Percentiles rank a stretch among this genome's conserved stretches.
phyloP scores from a whole-genome alignment of 2,113 vertebrate genomes.

The Triplophysa tibetana region DNA sequence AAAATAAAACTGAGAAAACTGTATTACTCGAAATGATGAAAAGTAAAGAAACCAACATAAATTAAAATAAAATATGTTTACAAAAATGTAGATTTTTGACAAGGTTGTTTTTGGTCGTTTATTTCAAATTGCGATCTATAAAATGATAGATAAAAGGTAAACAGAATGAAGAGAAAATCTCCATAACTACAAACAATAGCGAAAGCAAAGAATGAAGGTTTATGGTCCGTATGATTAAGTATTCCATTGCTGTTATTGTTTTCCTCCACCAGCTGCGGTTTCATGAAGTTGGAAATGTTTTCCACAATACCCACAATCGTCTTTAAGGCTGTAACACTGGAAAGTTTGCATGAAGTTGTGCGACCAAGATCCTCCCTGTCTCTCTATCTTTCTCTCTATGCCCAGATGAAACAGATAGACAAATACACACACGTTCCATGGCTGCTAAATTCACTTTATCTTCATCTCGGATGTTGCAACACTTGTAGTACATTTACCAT shows the following conservation, averaged over 20 bases:
- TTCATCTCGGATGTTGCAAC: not conserved
- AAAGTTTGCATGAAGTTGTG: not conserved
- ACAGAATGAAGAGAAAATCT: not conserved
- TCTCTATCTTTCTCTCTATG: not conserved
- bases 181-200: not conserved
- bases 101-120: not conserved
- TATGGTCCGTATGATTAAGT: not conserved
- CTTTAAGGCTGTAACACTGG: not conserved
- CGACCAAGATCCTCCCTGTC: not conserved
- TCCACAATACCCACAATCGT: slow-evolving; percentile 22
- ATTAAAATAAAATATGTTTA: not conserved
- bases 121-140: not conserved
- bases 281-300: slow-evolving; percentile 24
- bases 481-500: slow-evolving; percentile 3
- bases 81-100: not conserved
- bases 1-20: not conserved
- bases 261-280: slow-evolving; percentile 13
- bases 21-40: not conserved
- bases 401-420: not conserved
- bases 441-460: slow-evolving; percentile 21
- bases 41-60: too few species aligned
- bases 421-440: slow-evolving; percentile 19
- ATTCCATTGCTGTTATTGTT: slow-evolving; percentile 10
- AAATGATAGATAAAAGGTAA: not conserved
- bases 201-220: not conserved